phyloP scores from a whole-genome alignment of 2,888 invertebrate genomes.

The Stegophylla sp. region DNA sequence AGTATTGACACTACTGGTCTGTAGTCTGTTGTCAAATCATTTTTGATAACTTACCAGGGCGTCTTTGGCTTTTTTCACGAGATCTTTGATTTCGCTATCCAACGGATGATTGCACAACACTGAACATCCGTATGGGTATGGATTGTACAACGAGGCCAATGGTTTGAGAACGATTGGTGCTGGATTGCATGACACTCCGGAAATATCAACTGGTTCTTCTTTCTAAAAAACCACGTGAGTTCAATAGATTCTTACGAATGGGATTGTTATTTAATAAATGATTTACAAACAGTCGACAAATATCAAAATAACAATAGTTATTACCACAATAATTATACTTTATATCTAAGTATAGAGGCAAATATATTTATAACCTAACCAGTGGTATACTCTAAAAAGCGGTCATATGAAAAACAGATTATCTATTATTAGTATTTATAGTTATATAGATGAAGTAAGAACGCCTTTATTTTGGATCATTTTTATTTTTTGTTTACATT shows the following conservation, averaged over 20 bases:
- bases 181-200: constrained; percentile 68
- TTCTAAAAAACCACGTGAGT: constrained; percentile 1
- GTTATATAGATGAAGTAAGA: too few relatives aligned
- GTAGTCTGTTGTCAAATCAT: background rate
- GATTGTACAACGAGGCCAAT: constrained; percentile 82
- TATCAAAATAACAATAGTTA: background rate
- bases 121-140: constrained; percentile 80
- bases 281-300: too few relatives aligned
- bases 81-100: constrained; percentile 75
- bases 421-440: too few relatives aligned
- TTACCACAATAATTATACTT: background rate
- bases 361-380: too few relatives aligned
- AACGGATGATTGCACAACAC: constrained; percentile 86
- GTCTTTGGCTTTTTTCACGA: constrained; percentile 76
- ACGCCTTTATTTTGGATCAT: too few relatives aligned
- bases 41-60: constrained; percentile 69
- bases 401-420: too few relatives aligned
- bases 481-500: too few relatives aligned
- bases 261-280: too few relatives aligned
- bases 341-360: too few relatives aligned
- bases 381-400: too few relatives aligned
- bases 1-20: too few relatives aligned
- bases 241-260: background rate
- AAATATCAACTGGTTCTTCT: constrained; percentile 26
- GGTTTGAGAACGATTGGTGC: constrained; percentile 80